Percentiles rank a stretch among this genome's conserved stretches.
Evolutionary conservation across 2,113 vertebrate species (phyloP).

Genomic region (Abramis brama): DNA sequence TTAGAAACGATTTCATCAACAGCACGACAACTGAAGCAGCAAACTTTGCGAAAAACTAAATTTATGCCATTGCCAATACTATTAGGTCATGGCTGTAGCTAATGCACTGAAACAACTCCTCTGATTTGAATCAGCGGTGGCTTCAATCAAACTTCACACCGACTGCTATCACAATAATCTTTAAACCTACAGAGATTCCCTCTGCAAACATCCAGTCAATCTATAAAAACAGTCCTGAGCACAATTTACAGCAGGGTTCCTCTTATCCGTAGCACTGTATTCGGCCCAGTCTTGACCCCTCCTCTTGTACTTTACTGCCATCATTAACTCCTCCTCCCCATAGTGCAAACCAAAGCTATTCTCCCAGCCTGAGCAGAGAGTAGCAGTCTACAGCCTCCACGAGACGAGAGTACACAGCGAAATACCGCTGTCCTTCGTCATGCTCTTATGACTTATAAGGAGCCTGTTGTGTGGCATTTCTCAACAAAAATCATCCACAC

Average conservation of each 20-base stretch:
- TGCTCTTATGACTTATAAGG: conserved; percentile 36
- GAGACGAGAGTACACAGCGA: background rate
- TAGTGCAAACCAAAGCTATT: background rate
- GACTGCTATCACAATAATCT: background rate
- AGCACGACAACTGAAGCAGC: no score
- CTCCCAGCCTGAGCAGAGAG: conserved; percentile 18
- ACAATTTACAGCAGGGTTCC: conserved; percentile 35
- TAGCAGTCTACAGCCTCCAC: background rate
- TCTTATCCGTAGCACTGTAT: conserved; percentile 28
- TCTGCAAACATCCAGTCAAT: background rate
- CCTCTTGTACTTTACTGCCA: conserved; percentile 15
- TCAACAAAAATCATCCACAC: conserved; percentile 1
- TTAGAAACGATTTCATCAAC: no score
- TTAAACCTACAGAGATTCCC: conserved; percentile 24
- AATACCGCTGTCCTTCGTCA: conserved; percentile 64
- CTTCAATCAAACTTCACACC: conserved; percentile 9
- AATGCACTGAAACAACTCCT: background rate
- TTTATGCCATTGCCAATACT: no score
- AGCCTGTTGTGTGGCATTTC: conserved; percentile 50
- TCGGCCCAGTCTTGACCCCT: conserved; percentile 2
- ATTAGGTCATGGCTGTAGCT: no score
- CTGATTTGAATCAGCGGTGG: background rate
- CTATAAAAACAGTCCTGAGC: background rate
- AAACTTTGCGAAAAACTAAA: no score
- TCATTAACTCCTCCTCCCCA: conserved; percentile 11